phyloP scores from a whole-genome alignment of 92 coral and sea anemone genomes.

The Heliopora coerulea region DNA sequence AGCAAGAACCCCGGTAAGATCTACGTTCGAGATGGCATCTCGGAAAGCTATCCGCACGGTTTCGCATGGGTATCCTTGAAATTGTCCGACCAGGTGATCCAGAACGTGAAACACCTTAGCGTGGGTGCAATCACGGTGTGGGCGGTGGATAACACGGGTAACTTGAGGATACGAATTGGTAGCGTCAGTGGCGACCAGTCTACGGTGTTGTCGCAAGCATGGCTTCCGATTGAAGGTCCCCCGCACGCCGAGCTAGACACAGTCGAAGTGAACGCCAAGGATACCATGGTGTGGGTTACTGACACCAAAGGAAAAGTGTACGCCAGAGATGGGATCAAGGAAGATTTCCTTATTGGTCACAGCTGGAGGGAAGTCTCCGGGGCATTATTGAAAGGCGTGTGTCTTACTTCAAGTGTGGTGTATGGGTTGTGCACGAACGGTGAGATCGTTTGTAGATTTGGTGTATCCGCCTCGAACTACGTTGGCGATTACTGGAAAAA shows the following conservation, averaged over 20 bases:
- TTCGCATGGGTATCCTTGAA: constrained; percentile 69
- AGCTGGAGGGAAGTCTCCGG: constrained; percentile 88
- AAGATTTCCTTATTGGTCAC: constrained; percentile 75
- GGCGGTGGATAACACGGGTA: constrained; percentile 87
- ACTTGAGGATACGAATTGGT: constrained; percentile 85
- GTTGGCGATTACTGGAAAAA: constrained; percentile 96
- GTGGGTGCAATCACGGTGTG: constrained; percentile 89
- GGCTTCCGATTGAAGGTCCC: constrained; percentile 80
- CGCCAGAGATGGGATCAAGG: constrained; percentile 78
- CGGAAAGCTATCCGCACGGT: constrained; percentile 82
- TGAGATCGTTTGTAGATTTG: constrained; percentile 88
- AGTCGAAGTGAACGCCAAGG: constrained; percentile 84
- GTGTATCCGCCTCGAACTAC: constrained; percentile 70
- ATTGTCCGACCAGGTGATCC: constrained; percentile 64
- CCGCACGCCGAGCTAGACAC: constrained; percentile 63
- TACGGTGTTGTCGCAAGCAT: constrained; percentile 64
- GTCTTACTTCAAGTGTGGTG: constrained; percentile 68
- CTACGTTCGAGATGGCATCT: constrained; percentile 75
- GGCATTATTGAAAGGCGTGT: constrained; percentile 65
- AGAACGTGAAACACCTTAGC: constrained; percentile 81
- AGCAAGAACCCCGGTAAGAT: constrained; percentile 44
- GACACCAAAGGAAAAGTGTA: constrained; percentile 87
- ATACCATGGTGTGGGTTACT: constrained; percentile 89
- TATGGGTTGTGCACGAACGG: constrained; percentile 89
- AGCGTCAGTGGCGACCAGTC: constrained; percentile 62